Percentiles rank a stretch among this genome's conserved stretches.
Evolutionary conservation across 2,888 invertebrate species (phyloP).

Genomic region (Orchesella flavescens): DNA sequence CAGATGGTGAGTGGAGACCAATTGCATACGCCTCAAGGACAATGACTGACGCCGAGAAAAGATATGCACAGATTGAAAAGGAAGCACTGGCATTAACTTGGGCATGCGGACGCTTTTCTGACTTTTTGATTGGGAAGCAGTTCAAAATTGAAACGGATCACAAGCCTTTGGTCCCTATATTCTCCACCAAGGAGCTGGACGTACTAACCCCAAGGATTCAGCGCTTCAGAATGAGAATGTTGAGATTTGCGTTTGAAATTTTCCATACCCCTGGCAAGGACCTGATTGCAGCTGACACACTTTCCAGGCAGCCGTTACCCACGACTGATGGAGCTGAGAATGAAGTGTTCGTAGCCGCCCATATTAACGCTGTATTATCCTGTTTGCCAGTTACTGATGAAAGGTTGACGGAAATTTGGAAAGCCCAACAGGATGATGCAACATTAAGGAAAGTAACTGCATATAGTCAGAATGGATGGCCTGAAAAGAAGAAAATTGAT

Average conservation of each 20-base stretch:
- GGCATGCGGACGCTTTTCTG: conserved; percentile 73
- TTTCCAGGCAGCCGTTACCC: conserved; percentile 60
- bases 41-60: conserved; percentile 72
- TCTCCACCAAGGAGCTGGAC: conserved; percentile 73
- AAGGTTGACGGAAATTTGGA: conserved; percentile 27
- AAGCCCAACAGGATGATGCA: conserved; percentile 39
- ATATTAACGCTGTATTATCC: conserved; percentile 1
- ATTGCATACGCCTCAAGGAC: conserved; percentile 73
- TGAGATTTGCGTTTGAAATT: conserved; percentile 67
- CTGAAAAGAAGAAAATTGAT: conserved; percentile 21
- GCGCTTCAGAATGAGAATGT: conserved; percentile 71
- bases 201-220: conserved; percentile 74
- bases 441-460: conserved; percentile 8
- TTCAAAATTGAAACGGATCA: conserved; percentile 74
- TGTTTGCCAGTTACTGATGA: conserved; percentile 26
- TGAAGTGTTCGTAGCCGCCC: conserved; percentile 36
- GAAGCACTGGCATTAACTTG: conserved; percentile 73
- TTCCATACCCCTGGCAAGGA: conserved; percentile 71
- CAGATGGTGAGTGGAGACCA: conserved; percentile 70
- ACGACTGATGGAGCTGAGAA: neutral
- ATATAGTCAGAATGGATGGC: conserved; percentile 47
- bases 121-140: conserved; percentile 73
- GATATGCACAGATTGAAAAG: conserved; percentile 74
- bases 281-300: conserved; percentile 65
- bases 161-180: conserved; percentile 73